A percentile compares a stretch with the other conserved stretches of the same genome.
Evolutionary conservation across 2,113 vertebrate species (phyloP).

Genomic region (Plotosus lineatus): DNA sequence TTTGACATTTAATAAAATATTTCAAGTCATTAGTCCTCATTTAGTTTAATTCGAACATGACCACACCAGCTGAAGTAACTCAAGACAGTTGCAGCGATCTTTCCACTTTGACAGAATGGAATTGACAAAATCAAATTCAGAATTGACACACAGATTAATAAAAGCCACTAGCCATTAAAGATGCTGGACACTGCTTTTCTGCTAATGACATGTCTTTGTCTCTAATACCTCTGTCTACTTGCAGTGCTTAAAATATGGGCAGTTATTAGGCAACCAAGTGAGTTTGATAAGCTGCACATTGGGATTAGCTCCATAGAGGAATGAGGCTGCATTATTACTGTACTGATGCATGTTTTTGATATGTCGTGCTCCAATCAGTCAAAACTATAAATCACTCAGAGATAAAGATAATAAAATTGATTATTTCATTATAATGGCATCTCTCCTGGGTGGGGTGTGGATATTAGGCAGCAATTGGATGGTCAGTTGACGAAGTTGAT

Average conservation of each 20-base stretch:
- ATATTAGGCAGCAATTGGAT: no score
- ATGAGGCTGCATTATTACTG: background rate
- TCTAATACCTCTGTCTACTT: background rate
- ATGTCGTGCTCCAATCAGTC: no score
- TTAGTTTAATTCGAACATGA: background rate
- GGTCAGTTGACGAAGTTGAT: no score
- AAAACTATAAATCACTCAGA: no score
- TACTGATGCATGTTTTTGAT: no score
- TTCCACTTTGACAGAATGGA: background rate
- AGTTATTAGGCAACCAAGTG: background rate
- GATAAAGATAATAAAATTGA: no score
- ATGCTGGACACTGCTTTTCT: background rate
- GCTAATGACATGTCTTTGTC: constrained; percentile 16
- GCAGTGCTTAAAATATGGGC: background rate
- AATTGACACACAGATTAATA: constrained; percentile 9
- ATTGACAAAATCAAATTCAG: constrained; percentile 17
- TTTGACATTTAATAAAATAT: background rate
- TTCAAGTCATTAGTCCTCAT: background rate
- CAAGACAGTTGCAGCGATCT: background rate
- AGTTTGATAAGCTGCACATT: constrained; percentile 14
- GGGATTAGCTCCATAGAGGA: background rate
- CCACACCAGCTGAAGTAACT: background rate
- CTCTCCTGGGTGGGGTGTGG: no score
- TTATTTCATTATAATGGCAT: no score
- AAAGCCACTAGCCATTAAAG: constrained; percentile 14